Base-by-base conservation (phyloP, 2,113 vertebrate genomes). In the Atlantisia rogersi region DNA sequence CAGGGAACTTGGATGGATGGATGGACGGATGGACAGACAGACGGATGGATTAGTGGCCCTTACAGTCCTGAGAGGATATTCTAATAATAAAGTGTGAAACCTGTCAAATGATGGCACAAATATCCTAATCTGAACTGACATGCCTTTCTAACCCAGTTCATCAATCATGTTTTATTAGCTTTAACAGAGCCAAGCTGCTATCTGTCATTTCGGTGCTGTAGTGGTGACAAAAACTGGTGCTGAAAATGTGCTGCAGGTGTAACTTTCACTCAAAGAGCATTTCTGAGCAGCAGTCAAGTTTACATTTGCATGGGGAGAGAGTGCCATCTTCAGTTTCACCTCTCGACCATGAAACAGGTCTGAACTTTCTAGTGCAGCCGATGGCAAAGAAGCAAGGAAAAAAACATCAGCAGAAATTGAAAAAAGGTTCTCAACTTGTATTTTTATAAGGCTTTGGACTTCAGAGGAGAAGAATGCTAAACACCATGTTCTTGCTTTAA, bases 241-340 rank as follows among this genome's bases (percentile, higher is more conserved):
- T 9, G 88, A 95, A 92, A 97, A 80, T 94, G 90, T 86, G 81
- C 94, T 96, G 95, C 97, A 97, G 98, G 97, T 98, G 95, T 97
- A 97, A 97, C 96, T 96, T 97, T 97, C 95, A 94, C 85, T 95
- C 92, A 97, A 90, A 86, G 40, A 87, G 40, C 26, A 62, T 92
- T 94, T 97, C 88, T 67, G 93, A 92, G 83, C 67, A 59, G 84
- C 37, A 70, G 69, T 71, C 69, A 73, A 58, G 85, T 88, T 73
- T 46, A 59, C 68, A 35, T 46, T 95, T 90, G 70, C 65, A 46
- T 70, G 97, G 97, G 96, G 97, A 98, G 97, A 99, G 96, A 98
- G 98, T 98, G 97, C 98, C 98, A 98, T 98, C 98, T 98, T 98
- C 98, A 98, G 98, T 98, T 94, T 53, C 95, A 71, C 10, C 11